phyloP scores from a whole-genome alignment of 2,888 invertebrate species.

The Phalangium opilio region DNA sequence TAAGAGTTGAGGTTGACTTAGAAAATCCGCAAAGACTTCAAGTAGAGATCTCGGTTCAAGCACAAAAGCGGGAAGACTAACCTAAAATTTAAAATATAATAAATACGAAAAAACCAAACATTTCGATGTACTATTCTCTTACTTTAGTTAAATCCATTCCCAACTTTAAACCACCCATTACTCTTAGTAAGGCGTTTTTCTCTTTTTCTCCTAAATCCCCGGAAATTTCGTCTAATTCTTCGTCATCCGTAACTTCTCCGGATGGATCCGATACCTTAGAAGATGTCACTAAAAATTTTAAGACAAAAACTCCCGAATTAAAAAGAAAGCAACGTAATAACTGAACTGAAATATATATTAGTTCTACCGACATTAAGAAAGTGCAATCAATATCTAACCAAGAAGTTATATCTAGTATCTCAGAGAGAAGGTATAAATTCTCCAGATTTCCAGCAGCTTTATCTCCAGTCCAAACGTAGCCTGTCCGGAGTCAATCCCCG shows the following conservation, averaged over 20 bases:
- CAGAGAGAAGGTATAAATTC: no score
- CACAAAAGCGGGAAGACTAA: constrained; percentile 95
- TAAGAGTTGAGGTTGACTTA: constrained; percentile 97
- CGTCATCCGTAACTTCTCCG: constrained; percentile 25
- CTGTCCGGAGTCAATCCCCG: no score
- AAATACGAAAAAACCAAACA: no score
- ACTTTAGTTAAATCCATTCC: constrained; percentile 99
- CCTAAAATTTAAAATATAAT: constrained; percentile 27
- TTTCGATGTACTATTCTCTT: not conserved
- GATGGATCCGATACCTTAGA: constrained; percentile 6
- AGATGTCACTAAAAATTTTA: no score
- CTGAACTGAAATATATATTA: no score
- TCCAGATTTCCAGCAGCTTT: no score
- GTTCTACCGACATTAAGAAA: no score
- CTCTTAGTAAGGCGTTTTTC: constrained; percentile 89
- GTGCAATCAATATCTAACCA: no score
- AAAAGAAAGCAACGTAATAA: no score
- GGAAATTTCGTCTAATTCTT: constrained; percentile 21
- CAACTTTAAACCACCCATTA: constrained; percentile 92
- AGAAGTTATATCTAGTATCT: no score
- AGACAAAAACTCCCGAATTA: no score
- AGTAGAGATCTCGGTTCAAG: constrained; percentile 88
- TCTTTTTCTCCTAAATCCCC: constrained; percentile 64
- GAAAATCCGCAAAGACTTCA: constrained; percentile 99
- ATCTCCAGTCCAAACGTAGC: no score